Base-by-base conservation (phyloP, 2,888 invertebrate species). In the Phalangium opilio region DNA sequence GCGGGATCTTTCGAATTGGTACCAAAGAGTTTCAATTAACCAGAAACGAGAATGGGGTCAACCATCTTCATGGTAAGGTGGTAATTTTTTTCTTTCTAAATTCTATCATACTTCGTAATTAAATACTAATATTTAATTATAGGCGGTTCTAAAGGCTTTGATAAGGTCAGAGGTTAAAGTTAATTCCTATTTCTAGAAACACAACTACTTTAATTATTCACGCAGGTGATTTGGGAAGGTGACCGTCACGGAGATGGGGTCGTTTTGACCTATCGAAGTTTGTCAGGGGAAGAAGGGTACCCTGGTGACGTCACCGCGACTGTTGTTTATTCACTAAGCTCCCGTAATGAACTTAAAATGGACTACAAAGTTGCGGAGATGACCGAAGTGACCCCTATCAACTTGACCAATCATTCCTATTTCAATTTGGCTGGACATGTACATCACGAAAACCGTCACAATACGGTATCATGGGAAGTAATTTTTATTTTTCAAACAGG, bases 391-490 rank as follows among this genome's bases (percentile, higher is more conserved):
- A 91, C 90, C 0, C 77, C 82, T 12, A 71, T 93, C 51, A 91
- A 86, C 65, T 68, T 95, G 47, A 87, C 87, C 41, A 84, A 83
- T 64, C 82, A 90, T 61, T 77, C 83, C 1, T 93, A 83, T 65
- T 91, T 93, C 67, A 95, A 95, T 68, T 72, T 95, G 36, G 85
- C 79, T 43, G 91, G 91, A n/a, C 86, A 90, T 68, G 79, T 80
- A 61, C 4, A 8, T 27, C 8, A n/a, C n/a, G n/a, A n/a, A n/a
- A n/a, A n/a, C n/a, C n/a, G n/a, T n/a, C n/a, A n/a, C n/a, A n/a
- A n/a, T n/a, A n/a, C n/a, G n/a, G n/a, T n/a, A n/a, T n/a, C n/a
- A n/a, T n/a, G n/a, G n/a, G n/a, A n/a, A n/a, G n/a, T n/a, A n/a
- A n/a, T n/a, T n/a, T n/a, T n/a, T n/a, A n/a, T n/a, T 32, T 52